A percentile compares a stretch with the other conserved stretches of the same genome.
phyloP scores from a whole-genome alignment of 2,888 invertebrate genomes.

The Monopis laevigella region DNA sequence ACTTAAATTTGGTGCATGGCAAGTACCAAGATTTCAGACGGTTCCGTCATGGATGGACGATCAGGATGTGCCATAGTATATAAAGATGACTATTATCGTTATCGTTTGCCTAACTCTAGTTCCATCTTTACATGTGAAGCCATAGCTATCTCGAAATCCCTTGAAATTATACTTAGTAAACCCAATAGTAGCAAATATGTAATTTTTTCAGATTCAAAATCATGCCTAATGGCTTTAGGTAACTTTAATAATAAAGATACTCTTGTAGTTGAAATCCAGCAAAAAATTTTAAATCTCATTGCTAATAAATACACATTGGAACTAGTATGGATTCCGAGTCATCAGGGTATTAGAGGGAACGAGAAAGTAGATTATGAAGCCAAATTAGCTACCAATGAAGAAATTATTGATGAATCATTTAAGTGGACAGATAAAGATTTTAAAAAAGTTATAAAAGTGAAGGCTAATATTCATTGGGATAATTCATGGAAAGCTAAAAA shows the following conservation, averaged over 20 bases:
- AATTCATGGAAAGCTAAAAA: no score
- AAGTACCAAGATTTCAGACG: conserved; percentile 4
- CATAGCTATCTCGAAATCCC: conserved; percentile 1
- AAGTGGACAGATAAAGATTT: no score
- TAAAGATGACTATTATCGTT: conserved; percentile 1
- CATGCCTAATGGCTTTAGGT: conserved; percentile 6
- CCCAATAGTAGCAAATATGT: no score
- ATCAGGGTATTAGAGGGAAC: no score
- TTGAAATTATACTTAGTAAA: conserved; percentile 6
- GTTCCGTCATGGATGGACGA: neutral
- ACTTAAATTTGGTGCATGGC: neutral
- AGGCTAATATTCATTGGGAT: no score
- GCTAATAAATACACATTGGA: no score
- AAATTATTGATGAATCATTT: no score
- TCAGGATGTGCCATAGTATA: conserved; percentile 7
- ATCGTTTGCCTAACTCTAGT: conserved; percentile 1
- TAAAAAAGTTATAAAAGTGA: no score
- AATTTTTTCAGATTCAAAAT: conserved; percentile 10
- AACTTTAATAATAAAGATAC: neutral
- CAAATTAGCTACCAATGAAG: no score
- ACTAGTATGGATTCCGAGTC: no score
- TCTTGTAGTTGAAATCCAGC: conserved; percentile 3
- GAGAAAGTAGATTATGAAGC: no score
- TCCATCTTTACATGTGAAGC: conserved; percentile 11
- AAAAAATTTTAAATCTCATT: no score